phyloP scores from a whole-genome alignment of 2,113 vertebrate genomes.

The Geothlypis trichas region DNA sequence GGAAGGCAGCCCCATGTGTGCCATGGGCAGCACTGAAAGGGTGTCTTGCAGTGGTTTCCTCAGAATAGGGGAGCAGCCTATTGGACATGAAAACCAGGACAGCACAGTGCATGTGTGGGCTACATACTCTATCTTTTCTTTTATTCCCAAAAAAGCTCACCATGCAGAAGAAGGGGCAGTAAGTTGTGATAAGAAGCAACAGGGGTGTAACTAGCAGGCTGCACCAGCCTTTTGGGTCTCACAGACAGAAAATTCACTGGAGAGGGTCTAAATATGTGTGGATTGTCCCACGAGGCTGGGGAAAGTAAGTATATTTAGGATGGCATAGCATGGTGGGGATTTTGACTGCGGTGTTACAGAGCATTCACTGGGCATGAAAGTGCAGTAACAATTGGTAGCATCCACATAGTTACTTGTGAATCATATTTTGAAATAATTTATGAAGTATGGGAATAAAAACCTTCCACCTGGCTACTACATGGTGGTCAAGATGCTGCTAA shows the following conservation, averaged over 20 bases:
- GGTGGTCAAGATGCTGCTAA: neutral
- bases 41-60: neutral
- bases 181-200: neutral
- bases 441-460: neutral
- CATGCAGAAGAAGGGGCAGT: neutral
- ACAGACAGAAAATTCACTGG: neutral
- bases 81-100: neutral
- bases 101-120: too few relatives aligned
- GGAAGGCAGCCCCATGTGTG: rapidly evolving
- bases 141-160: neutral
- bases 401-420: neutral
- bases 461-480: neutral
- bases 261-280: neutral
- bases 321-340: neutral
- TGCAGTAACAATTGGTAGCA: neutral
- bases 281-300: neutral
- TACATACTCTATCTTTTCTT: neutral
- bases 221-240: neutral
- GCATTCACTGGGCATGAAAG: neutral
- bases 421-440: neutral
- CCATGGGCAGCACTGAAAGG: neutral
- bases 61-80: rapidly evolving
- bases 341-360: neutral
- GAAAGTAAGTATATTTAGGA: neutral
- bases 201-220: neutral